Evolutionary conservation across 2,888 invertebrate genomes (phyloP), one percentile per base, ranked within the genome.

Genomic region (Xestia c-nigrum): DNA sequence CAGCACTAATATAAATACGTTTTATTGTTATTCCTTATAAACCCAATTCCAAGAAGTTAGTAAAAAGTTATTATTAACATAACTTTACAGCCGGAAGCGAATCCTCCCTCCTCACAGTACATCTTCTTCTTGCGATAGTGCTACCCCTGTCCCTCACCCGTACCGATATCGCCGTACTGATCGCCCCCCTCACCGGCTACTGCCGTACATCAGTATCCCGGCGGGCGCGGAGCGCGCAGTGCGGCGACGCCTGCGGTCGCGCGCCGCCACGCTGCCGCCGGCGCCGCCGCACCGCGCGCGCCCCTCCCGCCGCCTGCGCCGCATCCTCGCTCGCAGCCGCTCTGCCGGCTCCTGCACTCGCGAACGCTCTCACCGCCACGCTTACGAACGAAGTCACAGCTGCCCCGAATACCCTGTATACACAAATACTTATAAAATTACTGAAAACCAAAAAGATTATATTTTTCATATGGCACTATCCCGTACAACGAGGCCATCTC

Each of bases 51-150:
- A 72, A 76, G 31, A 59, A 72, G 38, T 72, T 38, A 81, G 83
- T 85, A 70, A 72, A 84, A 78, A 78, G 87, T 87, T 88, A 81
- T 89, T 77, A 75, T 85, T 84, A 75, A 78, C 81, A 85, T 90
- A 86, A 92, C 90, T 93, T 96, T 95, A 81, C 96, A 96, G 96
- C 95, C 92, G 93, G 89, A 94, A 92, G 90, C 93, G 91, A 89
- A 89, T 92, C 85, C 90, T 93, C 76, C 94, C 92, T 87, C 91
- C 91, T 87, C 90, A 93, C 85, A 94, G 92, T 91, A 94, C 95
- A 90, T 94, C 93, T 87, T 93, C 93, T 85, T 94, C 94, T 88
- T 94, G 93, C 89, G 94, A 94, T 93, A 95, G 93, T 89, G 94
- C 94, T 94, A 93, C 90, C 88, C 91, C 91, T 75, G 81, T 90